Evolutionary conservation across 2,113 vertebrate genomes (phyloP), one percentile per base, ranked within the genome.

Genomic region (Rhynchopsitta pachyrhyncha): DNA sequence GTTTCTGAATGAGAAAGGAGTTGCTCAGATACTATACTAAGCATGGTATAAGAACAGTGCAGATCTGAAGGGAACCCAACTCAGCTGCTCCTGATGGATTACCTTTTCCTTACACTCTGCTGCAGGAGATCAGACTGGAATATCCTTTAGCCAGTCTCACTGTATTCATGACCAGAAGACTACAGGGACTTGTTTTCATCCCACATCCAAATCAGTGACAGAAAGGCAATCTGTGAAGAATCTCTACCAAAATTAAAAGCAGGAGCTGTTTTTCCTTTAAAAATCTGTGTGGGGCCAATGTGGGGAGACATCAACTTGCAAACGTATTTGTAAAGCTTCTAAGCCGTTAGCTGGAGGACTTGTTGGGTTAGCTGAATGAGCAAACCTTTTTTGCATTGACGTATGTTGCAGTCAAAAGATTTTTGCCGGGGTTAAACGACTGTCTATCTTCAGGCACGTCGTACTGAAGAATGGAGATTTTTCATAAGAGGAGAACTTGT

Each of bases 151-250:
- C n/a, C 14, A 59, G 37, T 29, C 31, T 66, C 3, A 17, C 44
- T 53, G 22, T 49, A 47, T 25, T 42, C 31, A 4, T 1, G 52
- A 42, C 18, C 27, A 41, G n/a, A 60, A 59, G n/a, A 42, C 24
- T 80, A 15, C 37, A 67, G 35, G 13, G 23, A 12, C 23, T 78
- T 37, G 17, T 47, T 68, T 71, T 68, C 27, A 55, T 29, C 46
- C 39, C 19, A 13, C 0, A 0, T 60, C 13, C 16, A n/a, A 35
- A 44, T 46, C 46, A 23, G 16, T 5, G 31, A 78, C 62, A 22
- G 39, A 41, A 33, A 41, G 22, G 17, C 71, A 55, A 60, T 67
- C 55, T 66, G 22, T 10, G 2, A 71, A 78, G 53, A 71, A 41
- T 64, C 13, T n/a, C 37, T 47, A 39, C 47, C 24, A 57, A 29